These are phyloP conservation scores for Lysandra coridon DNA, from an alignment of 2,888 invertebrate species.

Conservation along the genomic window DNA sequence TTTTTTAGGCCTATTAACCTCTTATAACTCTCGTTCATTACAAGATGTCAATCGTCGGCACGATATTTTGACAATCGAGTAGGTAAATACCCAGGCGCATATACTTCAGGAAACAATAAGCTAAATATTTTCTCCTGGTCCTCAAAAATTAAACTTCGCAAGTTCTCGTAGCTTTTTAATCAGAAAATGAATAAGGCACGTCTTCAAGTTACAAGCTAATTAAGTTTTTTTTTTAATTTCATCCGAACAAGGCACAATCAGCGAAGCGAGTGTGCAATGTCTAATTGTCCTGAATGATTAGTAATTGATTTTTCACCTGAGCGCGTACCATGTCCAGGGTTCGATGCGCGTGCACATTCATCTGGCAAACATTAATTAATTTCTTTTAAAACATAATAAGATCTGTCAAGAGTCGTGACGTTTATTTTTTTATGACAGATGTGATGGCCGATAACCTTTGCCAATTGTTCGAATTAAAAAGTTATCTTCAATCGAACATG, in stretches of 20 bases:
- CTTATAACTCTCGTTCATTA: not conserved
- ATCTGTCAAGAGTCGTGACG: conserved; percentile 10
- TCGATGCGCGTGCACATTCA: conserved; percentile 1
- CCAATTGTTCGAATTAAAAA: not conserved
- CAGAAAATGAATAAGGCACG: not conserved
- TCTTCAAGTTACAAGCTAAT: conserved; percentile 21
- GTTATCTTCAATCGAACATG: conserved; percentile 9
- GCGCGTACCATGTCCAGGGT: conserved; percentile 37
- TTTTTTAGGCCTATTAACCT: not conserved
- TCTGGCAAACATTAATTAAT: conserved; percentile 30
- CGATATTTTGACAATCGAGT: not conserved
- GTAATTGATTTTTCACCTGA: conserved; percentile 42
- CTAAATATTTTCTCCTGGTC: not conserved
- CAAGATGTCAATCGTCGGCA: not conserved
- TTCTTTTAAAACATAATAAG: conserved; percentile 25
- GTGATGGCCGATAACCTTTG: conserved; percentile 5
- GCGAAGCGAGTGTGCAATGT: conserved; percentile 38
- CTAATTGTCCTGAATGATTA: conserved; percentile 40
- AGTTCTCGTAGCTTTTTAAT: not conserved
- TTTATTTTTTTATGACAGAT: conserved; percentile 6
- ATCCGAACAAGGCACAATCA: conserved; percentile 30
- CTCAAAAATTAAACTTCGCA: not conserved
- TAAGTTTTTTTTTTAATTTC: conserved; percentile 30
- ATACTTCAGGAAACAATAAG: not conserved
- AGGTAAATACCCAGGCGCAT: not conserved